A percentile compares a stretch with the other conserved stretches of the same genome.
phyloP scores from a whole-genome alignment of 2,888 invertebrate genomes.

The Xylocampa areola region DNA sequence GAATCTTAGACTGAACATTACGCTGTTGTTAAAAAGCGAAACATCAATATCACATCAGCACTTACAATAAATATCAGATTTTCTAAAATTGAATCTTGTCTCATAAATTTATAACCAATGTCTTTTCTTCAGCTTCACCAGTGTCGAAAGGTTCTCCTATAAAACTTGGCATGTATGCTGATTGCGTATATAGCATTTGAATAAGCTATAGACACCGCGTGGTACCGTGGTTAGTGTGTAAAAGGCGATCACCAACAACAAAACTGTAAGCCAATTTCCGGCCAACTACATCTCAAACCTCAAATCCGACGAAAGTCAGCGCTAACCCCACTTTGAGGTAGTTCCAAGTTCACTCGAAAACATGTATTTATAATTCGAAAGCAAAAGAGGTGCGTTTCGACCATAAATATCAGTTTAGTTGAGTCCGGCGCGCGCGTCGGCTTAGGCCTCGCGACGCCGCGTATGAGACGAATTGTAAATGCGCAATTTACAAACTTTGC shows the following conservation, averaged over 20 bases:
- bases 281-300: slow-evolving; percentile 23
- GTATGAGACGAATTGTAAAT: slow-evolving; percentile 83
- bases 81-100: too few species aligned
- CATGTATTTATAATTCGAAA: slow-evolving; percentile 62
- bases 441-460: slow-evolving; percentile 65
- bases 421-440: slow-evolving; percentile 58
- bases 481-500: slow-evolving; percentile 79
- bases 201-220: too few species aligned
- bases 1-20: slow-evolving; percentile 27
- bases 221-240: background rate
- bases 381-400: slow-evolving; percentile 72
- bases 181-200: too few species aligned
- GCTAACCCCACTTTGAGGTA: slow-evolving; percentile 59
- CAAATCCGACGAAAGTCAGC: slow-evolving; percentile 43
- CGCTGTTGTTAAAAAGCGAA: slow-evolving; percentile 30
- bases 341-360: slow-evolving; percentile 54
- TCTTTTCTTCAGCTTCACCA: too few species aligned
- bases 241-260: background rate
- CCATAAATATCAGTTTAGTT: slow-evolving; percentile 84
- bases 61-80: too few species aligned
- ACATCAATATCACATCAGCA: slow-evolving; percentile 25
- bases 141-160: too few species aligned
- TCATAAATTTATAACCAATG: too few species aligned
- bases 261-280: slow-evolving; percentile 39
- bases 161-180: too few species aligned